These are phyloP conservation scores for Pao palembangensis DNA, from an alignment of 2,113 vertebrate species.

Conservation along the genomic window DNA sequence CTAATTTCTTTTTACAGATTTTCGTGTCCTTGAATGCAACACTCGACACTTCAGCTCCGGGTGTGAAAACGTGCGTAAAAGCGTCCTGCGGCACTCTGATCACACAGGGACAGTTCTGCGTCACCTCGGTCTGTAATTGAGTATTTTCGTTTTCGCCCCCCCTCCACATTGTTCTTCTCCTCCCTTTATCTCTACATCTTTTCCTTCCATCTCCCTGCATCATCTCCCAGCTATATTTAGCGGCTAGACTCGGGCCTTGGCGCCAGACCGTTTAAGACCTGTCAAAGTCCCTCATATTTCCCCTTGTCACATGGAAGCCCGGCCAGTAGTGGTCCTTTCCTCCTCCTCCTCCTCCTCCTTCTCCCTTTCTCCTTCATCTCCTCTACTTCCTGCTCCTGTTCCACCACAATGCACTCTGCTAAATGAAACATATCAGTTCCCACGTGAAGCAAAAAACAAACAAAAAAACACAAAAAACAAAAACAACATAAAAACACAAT, in stretches of 20 bases:
- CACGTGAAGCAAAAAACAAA: conserved; percentile 35
- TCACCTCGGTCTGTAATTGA: conserved; percentile 55
- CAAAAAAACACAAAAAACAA: background rate
- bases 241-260: conserved; percentile 86
- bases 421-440: conserved; percentile 56
- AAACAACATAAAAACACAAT: too few relatives aligned
- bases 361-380: conserved; percentile 43
- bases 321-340: conserved; percentile 70
- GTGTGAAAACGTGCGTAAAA: conserved; percentile 31
- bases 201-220: conserved; percentile 81
- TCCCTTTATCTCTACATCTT: conserved; percentile 78
- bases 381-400: background rate
- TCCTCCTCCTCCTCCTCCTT: conserved; percentile 31
- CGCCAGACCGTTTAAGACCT: conserved; percentile 97
- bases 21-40: conserved; percentile 37
- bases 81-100: conserved; percentile 47
- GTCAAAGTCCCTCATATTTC: conserved; percentile 96
- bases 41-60: conserved; percentile 8
- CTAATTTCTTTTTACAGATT: background rate
- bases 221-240: conserved; percentile 90
- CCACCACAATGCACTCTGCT: conserved; percentile 26
- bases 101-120: conserved; percentile 42
- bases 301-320: conserved; percentile 87
- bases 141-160: conserved; percentile 60
- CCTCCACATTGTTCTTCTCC: conserved; percentile 63